Evolutionary conservation across 2,113 vertebrate genomes (phyloP), one percentile per base, ranked within the genome.

Genomic region (Lota lota): DNA sequence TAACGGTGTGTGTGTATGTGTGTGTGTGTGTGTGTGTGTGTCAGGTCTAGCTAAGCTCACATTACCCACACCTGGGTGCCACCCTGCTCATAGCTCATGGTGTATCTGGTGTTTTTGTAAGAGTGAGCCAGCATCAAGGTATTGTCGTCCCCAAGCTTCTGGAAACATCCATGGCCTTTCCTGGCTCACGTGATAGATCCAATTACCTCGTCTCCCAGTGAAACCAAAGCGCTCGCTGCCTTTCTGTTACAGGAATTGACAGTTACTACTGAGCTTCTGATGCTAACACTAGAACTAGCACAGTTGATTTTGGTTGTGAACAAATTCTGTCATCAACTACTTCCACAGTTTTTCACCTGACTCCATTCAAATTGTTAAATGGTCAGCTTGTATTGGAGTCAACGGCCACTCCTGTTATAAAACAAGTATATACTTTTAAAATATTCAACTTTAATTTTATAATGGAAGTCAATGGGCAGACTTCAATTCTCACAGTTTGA

Each of bases 51-150:
- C 24, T 20, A 5, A 76, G 70, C 65, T 87, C 63, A 28, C 6
- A 65, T 85, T 81, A 79, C 79, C 80, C 28, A 4, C n/a, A 60
- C 40, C 64, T 19, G 22, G 22, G 7, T 22, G 64, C 74, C 81
- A 74, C 18, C 15, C 70, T 68, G 73, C 70, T 68, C 71, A 70
- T 19, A 0, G 53, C 22, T 59, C 66, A 14, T 3, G 61, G 36
- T 64, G 50, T 61, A 63, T 78, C 58, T 65, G 72, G 47, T 40
- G 36, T 62, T 53, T 47, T 47, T 47, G 2, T 11, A 47, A 47
- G 40, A 47, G 40, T 14, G 7, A 11, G 40, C 40, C 4, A 61
- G 63, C 75, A 63, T 24, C 20, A 57, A 11, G 51, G 56, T 40
- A n/a, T 69, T 54, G 40, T 72, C 59, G 63, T 33, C 53, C 40